Evolutionary conservation across 1,140 invertebrate species (phyloP).

Genomic region (Hesperophylax magnus): DNA sequence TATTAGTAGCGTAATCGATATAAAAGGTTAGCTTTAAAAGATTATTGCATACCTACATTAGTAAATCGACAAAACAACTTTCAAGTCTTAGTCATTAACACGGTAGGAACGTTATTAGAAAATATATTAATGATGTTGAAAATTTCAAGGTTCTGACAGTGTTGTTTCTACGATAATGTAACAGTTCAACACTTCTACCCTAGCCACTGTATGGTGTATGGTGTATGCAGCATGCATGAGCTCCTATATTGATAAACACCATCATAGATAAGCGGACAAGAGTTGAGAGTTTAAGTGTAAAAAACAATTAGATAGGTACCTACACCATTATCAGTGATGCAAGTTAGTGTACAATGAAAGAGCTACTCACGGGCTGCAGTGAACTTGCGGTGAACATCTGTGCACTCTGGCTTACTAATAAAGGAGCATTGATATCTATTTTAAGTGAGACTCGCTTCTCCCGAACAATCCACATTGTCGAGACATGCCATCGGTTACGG

Average conservation of each 20-base stretch:
- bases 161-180: neutral
- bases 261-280: constrained; percentile 12
- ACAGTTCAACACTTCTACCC: too few relatives aligned
- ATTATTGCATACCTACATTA: too few relatives aligned
- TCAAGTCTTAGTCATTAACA: too few relatives aligned
- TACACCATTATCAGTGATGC: neutral
- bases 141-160: neutral
- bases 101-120: too few relatives aligned
- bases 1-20: too few relatives aligned
- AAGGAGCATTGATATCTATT: constrained; percentile 23
- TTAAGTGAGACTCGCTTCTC: constrained; percentile 15
- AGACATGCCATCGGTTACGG: neutral
- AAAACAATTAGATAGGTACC: neutral
- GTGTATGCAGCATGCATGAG: too few relatives aligned
- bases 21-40: too few relatives aligned
- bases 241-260: neutral
- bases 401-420: constrained; percentile 13
- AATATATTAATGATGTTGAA: neutral
- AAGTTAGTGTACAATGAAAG: neutral
- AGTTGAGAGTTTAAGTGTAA: constrained; percentile 24
- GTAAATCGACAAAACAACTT: too few relatives aligned
- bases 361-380: neutral
- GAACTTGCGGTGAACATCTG: constrained; percentile 14
- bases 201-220: too few relatives aligned
- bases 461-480: constrained; percentile 23